A percentile compares a stretch with the other conserved stretches of the same genome.
Evolutionary conservation across 2,113 vertebrate species (phyloP).

Genomic region (Hymenochirus boettgeri): DNA sequence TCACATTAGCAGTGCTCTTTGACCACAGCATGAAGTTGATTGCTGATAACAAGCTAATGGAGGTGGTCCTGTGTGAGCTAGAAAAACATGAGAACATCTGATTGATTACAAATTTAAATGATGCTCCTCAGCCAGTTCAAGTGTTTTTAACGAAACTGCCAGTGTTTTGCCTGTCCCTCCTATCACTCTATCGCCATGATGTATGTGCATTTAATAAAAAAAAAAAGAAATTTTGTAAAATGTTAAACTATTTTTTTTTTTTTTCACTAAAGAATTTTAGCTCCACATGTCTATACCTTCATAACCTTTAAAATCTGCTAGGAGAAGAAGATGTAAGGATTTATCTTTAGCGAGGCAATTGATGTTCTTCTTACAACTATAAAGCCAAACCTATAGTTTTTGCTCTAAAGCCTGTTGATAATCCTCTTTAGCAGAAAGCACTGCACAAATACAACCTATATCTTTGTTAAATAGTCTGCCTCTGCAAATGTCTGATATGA

Average conservation of each 20-base stretch:
- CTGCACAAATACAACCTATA: slow-evolving; percentile 52
- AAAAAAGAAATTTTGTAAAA: slow-evolving; percentile 13
- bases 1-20: slow-evolving; percentile 52
- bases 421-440: slow-evolving; percentile 50
- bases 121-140: not conserved
- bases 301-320: slow-evolving; percentile 57
- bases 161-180: slow-evolving; percentile 38
- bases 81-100: slow-evolving; percentile 55
- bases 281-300: slow-evolving; percentile 50
- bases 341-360: slow-evolving; percentile 53
- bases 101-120: slow-evolving; percentile 55
- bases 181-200: slow-evolving; percentile 28
- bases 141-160: slow-evolving; percentile 36
- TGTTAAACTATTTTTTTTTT: slow-evolving; percentile 19
- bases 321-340: slow-evolving; percentile 54
- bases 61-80: slow-evolving; percentile 53
- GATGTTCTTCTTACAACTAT: slow-evolving; percentile 49
- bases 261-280: slow-evolving; percentile 24
- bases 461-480: slow-evolving; percentile 50
- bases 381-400: slow-evolving; percentile 51
- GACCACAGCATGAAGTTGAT: slow-evolving; percentile 58
- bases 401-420: slow-evolving; percentile 55
- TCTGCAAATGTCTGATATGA: slow-evolving; percentile 36
- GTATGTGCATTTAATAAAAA: slow-evolving; percentile 26
- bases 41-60: slow-evolving; percentile 53